Base-by-base conservation (phyloP, 2,888 invertebrate genomes). In the Hetaerina titia region DNA sequence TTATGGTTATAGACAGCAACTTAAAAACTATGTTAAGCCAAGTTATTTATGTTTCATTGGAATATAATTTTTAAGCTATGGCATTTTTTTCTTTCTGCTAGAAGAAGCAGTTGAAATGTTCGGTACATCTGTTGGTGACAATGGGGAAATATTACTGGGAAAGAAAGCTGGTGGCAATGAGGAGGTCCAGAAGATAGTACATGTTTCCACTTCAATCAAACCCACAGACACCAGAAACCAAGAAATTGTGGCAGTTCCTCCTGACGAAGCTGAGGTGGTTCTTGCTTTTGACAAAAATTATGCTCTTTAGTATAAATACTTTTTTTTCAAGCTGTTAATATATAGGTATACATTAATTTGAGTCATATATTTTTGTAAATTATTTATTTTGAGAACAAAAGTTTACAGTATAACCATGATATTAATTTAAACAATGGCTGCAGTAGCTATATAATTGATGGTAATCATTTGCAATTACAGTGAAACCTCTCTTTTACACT, bases 71-170 rank as follows among this genome's bases (percentile, higher is more conserved):
- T n/a, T 13, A n/a, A 81, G 81, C 81, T 81, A 81, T 69, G 69
- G 9, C 19, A 63, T 63, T 15, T 94, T n/a, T 95, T 95, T 95
- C 89, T 95, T 95, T 90, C 8, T 31, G 0, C 11, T 96, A 97
- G 97, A 97, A 96, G 97, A 97, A 96, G 96, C 96, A 96, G 96
- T 97, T 96, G 97, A 96, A 96, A 96, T 97, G 95, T 97, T 96
- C 96, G 96, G 96, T 7, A 96, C 97, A 95, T 97, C 97, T 58
- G 96, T 97, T 95, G 97, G 97, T 95, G 97, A 97, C 96, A 97
- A 97, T 96, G 96, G 92, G 22, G 69, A 92, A 74, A 74, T 92
- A n/a, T 92, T 92, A 9, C n/a, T 92, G 92, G 92, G 92, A 13
- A 92, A 92, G 56, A 92, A 92, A 69, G 56, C 92, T 22, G 64